A percentile compares a stretch with the other conserved stretches of the same genome.
These are phyloP conservation scores for Porphyrio hochstetteri DNA, from an alignment of 2,113 vertebrate genomes.

Conservation along the genomic window DNA sequence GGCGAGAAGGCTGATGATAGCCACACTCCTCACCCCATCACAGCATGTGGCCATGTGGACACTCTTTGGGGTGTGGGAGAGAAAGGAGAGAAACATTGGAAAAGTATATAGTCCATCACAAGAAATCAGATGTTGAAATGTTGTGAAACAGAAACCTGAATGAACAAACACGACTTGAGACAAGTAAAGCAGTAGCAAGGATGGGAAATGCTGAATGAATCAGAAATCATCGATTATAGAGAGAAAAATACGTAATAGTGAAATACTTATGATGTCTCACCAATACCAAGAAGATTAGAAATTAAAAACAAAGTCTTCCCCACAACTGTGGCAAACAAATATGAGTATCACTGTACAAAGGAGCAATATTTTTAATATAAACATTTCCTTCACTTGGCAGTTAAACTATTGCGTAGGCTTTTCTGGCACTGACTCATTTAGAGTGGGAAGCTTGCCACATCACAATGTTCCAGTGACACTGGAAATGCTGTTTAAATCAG, in stretches of 20 bases:
- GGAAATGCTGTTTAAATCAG: neutral
- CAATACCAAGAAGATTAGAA: neutral
- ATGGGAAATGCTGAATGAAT: neutral
- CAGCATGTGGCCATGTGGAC: fast-evolving
- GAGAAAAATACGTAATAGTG: neutral
- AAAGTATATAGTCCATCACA: neutral
- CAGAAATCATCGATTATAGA: neutral
- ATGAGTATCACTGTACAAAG: neutral
- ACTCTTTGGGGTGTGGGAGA: neutral
- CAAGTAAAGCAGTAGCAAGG: neutral
- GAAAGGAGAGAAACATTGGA: neutral
- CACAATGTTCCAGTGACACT: neutral
- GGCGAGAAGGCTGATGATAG: neutral
- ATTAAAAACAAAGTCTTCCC: neutral
- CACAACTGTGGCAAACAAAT: neutral
- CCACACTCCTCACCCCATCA: fast-evolving
- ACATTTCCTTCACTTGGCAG: neutral
- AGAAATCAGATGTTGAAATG: neutral
- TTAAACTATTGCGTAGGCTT: neutral
- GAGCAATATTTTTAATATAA: neutral
- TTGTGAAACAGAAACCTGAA: neutral
- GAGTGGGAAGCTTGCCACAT: neutral
- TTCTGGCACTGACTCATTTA: neutral
- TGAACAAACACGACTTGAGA: neutral
- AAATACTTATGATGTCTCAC: neutral